Evolutionary conservation across 2,797 vertebrate species (phyloP).

Genomic region (Cyprinodon diabolis): DNA sequence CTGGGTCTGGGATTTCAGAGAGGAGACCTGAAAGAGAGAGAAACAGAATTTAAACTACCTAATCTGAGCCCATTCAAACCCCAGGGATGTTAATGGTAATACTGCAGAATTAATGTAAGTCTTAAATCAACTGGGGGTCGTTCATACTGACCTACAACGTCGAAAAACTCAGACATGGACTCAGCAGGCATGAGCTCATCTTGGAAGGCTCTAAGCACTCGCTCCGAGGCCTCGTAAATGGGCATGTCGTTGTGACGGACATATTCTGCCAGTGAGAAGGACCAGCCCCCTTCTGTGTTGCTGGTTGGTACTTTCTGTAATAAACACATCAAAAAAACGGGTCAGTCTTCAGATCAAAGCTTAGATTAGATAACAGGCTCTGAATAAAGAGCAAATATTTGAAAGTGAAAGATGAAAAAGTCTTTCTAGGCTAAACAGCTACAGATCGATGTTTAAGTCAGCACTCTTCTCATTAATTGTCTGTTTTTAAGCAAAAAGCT

Average conservation of each 20-base stretch:
- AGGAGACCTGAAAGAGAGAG: constrained; percentile 86
- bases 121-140: background rate
- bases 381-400: too few relatives aligned
- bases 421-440: too few relatives aligned
- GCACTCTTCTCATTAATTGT: too few relatives aligned
- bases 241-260: constrained; percentile 99
- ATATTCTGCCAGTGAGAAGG: constrained; percentile 97
- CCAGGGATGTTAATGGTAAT: background rate
- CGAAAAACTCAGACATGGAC: constrained; percentile 93
- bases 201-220: constrained; percentile 95
- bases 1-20: constrained; percentile 90
- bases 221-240: constrained; percentile 95
- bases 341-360: background rate
- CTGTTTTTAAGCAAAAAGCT: too few relatives aligned
- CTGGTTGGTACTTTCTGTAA: constrained; percentile 91
- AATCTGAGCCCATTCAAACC: background rate
- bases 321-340: background rate
- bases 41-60: background rate
- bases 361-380: too few relatives aligned
- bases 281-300: constrained; percentile 99
- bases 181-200: constrained; percentile 98
- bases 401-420: too few relatives aligned
- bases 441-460: too few relatives aligned
- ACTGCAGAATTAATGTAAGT: background rate
- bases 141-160: constrained; percentile 89